These are phyloP conservation scores for Aplocera efformata DNA, from an alignment of 2,888 invertebrate species.

Conservation along the genomic window DNA sequence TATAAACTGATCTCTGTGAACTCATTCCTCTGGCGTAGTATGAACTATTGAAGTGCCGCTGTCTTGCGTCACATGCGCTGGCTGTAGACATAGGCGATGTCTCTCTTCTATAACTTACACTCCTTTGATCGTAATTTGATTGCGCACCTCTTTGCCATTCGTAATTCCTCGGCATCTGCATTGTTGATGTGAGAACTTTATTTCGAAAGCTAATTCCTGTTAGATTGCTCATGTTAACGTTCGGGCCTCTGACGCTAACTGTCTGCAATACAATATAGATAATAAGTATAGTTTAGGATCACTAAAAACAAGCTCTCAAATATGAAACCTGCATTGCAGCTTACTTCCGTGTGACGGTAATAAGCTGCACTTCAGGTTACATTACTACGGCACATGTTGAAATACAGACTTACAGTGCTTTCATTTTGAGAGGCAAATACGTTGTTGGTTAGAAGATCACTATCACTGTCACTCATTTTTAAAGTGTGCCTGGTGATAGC, in stretches of 20 bases:
- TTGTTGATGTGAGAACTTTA: conserved; percentile 42
- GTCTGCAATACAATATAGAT: conserved; percentile 39
- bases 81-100: conserved; percentile 49
- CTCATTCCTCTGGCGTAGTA: conserved; percentile 37
- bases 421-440: conserved; percentile 44
- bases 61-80: conserved; percentile 43
- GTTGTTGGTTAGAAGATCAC: conserved; percentile 45
- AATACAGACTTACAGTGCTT: conserved; percentile 41
- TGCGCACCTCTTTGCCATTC: conserved; percentile 38
- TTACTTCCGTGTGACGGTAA: too few species aligned
- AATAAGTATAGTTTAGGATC: conserved; percentile 1
- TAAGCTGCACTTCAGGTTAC: too few species aligned
- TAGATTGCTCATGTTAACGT: conserved; percentile 40
- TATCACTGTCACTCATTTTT: conserved; percentile 43
- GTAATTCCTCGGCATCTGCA: conserved; percentile 44
- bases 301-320: not conserved
- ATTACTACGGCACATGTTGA: too few species aligned
- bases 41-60: conserved; percentile 38
- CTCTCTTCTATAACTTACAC: conserved; percentile 45
- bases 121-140: conserved; percentile 43
- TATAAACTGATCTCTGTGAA: conserved; percentile 44
- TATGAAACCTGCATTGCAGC: too few species aligned
- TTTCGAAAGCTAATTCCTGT: conserved; percentile 42
- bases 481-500: not conserved
- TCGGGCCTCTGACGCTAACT: conserved; percentile 49